phyloP scores from a whole-genome alignment of 2,113 vertebrate species.

The Tilapia sparmanii region DNA sequence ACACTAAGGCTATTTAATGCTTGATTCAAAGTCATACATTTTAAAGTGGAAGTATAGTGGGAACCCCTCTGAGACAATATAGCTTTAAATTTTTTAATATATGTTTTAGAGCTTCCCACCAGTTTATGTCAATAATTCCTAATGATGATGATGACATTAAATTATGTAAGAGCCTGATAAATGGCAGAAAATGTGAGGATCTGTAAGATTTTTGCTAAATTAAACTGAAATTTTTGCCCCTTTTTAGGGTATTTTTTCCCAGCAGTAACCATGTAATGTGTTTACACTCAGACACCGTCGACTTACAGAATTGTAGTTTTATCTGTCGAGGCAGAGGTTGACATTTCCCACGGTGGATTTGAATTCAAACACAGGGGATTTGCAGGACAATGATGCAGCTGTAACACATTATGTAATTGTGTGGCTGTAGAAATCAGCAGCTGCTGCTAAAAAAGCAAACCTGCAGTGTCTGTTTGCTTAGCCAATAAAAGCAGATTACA shows the following conservation, averaged over 20 bases:
- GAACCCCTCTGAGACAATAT: not conserved
- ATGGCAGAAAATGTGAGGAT: not conserved
- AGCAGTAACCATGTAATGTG: not conserved
- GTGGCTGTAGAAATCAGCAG: not conserved
- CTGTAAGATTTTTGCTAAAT: not conserved
- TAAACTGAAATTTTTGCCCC: rapidly evolving
- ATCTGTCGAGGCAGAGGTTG: not conserved
- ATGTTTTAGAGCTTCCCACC: not conserved
- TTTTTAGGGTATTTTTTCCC: not conserved
- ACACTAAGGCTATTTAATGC: not conserved
- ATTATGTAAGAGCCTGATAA: not conserved
- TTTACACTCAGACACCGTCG: not conserved
- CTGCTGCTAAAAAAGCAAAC: not conserved
- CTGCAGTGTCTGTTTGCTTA: not conserved
- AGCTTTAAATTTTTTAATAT: not conserved
- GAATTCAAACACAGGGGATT: not conserved
- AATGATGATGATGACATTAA: not conserved
- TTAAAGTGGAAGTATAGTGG: not conserved
- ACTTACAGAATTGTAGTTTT: not conserved
- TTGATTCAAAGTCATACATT: not conserved
- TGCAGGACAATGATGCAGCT: not conserved
- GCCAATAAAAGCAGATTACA: not conserved
- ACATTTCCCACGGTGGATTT: not conserved
- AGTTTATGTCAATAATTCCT: not conserved
- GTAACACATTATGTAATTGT: not conserved